phyloP scores from a whole-genome alignment of 2,797 vertebrate species.

The Heteromormyrus szaboi region DNA sequence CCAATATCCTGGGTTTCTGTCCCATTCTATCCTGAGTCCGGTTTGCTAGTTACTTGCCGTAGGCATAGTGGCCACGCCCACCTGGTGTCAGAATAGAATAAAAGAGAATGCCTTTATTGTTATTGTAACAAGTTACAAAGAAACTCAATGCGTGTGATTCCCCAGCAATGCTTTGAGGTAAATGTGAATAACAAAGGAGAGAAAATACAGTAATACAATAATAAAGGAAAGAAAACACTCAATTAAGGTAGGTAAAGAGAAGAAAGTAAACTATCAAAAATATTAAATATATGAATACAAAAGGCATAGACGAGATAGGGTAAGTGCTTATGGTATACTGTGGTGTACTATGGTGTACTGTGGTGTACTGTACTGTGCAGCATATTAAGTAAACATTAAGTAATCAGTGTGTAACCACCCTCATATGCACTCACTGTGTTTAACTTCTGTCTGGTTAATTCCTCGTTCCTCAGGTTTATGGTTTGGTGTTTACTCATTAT shows the following conservation, averaged over 20 bases:
- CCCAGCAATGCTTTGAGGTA: not conserved
- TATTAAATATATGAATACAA: not conserved
- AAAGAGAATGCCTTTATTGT: not conserved
- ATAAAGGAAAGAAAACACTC: not conserved
- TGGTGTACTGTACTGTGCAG: not conserved
- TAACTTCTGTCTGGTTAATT: not conserved
- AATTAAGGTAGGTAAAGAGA: not conserved
- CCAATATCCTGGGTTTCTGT: not conserved
- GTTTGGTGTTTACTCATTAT: not conserved
- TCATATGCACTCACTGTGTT: not conserved
- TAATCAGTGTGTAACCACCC: not conserved
- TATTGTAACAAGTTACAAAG: not conserved
- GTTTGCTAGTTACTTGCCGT: not conserved
- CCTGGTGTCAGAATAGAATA: not conserved
- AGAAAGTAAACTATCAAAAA: not conserved
- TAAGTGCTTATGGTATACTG: not conserved
- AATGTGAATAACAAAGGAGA: not conserved
- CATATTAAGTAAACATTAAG: not conserved
- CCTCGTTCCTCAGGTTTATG: not conserved
- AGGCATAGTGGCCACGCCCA: not conserved
- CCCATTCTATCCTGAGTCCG: not conserved
- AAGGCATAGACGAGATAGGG: not conserved
- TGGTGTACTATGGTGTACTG: not conserved
- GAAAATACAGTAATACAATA: not conserved
- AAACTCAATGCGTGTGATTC: not conserved